phyloP scores from a whole-genome alignment of 2,888 invertebrate species.

The Ganaspis brasiliensis region DNA sequence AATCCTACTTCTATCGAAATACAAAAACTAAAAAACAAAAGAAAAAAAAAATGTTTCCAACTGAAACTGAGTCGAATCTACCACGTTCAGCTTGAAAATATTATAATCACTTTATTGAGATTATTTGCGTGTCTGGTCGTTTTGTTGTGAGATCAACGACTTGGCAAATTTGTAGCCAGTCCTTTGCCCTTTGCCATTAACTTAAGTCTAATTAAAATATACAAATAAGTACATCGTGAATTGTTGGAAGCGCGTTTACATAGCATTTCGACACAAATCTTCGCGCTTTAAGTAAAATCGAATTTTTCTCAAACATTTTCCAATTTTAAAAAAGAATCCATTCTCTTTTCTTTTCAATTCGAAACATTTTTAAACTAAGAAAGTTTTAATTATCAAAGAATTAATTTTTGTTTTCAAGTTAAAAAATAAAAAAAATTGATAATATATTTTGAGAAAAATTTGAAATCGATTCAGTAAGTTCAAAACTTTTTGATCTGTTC shows the following conservation, averaged over 20 bases:
- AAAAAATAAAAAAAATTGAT: neutral
- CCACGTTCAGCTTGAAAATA: slow-evolving; percentile 29
- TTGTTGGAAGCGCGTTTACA: slow-evolving; percentile 67
- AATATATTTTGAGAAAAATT: slow-evolving; percentile 5
- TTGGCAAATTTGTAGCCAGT: slow-evolving; percentile 59
- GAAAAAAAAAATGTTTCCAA: neutral
- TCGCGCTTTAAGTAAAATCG: slow-evolving; percentile 2
- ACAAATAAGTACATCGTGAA: slow-evolving; percentile 69
- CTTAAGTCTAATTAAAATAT: slow-evolving; percentile 69
- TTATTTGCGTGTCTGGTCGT: slow-evolving; percentile 56
- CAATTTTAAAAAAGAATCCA: neutral
- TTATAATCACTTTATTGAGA: slow-evolving; percentile 23
- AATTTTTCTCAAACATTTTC: neutral
- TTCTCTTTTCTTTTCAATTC: no score
- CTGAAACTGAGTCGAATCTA: slow-evolving; percentile 39
- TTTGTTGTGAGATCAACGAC: slow-evolving; percentile 69
- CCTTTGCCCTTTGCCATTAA: slow-evolving; percentile 59
- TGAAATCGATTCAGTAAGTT: neutral
- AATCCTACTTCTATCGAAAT: slow-evolving; percentile 2
- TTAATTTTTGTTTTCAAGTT: neutral
- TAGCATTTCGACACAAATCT: slow-evolving; percentile 22
- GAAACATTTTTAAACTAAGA: no score
- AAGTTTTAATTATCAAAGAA: no score
- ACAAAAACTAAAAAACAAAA: neutral
- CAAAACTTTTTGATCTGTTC: slow-evolving; percentile 10